Conservation (phyloP, 2,888 invertebrate genomes). For the Drosophila meridionalis region DNA sequence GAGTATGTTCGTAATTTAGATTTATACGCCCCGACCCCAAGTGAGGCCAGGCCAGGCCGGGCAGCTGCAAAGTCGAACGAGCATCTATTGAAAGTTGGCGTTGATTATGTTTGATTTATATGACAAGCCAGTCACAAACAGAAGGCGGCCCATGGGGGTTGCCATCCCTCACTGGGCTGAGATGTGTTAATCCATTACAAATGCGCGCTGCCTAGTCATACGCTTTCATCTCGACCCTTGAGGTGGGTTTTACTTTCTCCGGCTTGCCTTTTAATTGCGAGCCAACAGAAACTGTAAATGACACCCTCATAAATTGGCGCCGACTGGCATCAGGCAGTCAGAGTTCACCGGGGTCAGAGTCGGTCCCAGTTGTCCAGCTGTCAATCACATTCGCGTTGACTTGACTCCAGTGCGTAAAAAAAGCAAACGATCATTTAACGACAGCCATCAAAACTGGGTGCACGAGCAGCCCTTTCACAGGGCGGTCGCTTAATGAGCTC, state of each 20-base stretch:
- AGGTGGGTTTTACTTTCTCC: conserved; percentile 21
- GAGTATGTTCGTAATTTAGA: conserved; percentile 71
- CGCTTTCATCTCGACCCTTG: conserved; percentile 46
- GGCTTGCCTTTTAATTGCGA: conserved; percentile 67
- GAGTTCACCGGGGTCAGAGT: conserved; percentile 1
- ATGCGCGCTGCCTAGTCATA: conserved; percentile 27
- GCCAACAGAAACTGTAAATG: conserved; percentile 57
- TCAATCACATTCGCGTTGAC: conserved; percentile 57
- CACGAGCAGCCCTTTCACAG: not conserved
- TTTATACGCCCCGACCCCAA: conserved; percentile 53
- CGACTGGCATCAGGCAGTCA: conserved; percentile 35
- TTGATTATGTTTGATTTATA: conserved; percentile 80
- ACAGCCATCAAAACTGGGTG: conserved; percentile 38
- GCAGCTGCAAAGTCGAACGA: conserved; percentile 36
- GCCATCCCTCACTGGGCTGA: conserved; percentile 5
- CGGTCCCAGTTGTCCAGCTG: conserved; percentile 66
- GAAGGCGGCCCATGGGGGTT: conserved; percentile 48
- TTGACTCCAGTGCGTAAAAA: conserved; percentile 56
- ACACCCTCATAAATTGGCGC: conserved; percentile 73
- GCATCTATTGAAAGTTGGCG: conserved; percentile 63
- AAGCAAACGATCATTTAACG: conserved; percentile 72
- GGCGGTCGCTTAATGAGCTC: conserved; percentile 59
- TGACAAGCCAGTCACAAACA: conserved; percentile 59
- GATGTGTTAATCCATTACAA: conserved; percentile 52
- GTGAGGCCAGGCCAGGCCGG: conserved; percentile 10